These are phyloP conservation scores for Amblyopsis hoosieri DNA, from an alignment of 2,797 vertebrate genomes.

Conservation along the genomic window DNA sequence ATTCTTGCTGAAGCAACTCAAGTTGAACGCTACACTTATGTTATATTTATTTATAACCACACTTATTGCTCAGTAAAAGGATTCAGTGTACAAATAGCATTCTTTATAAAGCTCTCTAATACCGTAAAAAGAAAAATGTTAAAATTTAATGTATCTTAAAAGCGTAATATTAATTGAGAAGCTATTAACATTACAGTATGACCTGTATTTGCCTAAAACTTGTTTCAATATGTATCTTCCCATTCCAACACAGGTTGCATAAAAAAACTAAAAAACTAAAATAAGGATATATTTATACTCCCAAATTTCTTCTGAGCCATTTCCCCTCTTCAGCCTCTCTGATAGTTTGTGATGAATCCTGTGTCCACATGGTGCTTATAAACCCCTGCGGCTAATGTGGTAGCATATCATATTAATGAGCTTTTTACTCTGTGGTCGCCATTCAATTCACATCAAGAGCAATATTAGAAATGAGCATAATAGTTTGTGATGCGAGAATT, in stretches of 20 bases:
- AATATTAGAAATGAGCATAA: conserved; percentile 33
- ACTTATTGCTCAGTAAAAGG: too few species aligned
- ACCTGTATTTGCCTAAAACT: conserved; percentile 18
- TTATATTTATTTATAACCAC: too few species aligned
- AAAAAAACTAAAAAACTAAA: not conserved
- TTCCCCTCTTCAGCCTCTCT: not conserved
- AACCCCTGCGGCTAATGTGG: conserved; percentile 9
- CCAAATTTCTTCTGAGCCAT: conserved; percentile 16
- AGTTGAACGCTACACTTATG: too few species aligned
- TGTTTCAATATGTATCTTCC: not conserved
- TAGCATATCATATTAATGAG: conserved; percentile 44
- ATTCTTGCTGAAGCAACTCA: too few species aligned
- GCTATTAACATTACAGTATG: conserved; percentile 10
- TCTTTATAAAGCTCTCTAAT: too few species aligned
- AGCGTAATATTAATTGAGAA: conserved; percentile 1
- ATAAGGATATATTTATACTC: conserved; percentile 3
- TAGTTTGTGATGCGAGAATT: conserved; percentile 12
- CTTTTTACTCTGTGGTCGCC: conserved; percentile 16
- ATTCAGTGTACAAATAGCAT: too few species aligned
- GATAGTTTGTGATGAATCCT: conserved; percentile 8
- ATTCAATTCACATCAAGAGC: conserved; percentile 43
- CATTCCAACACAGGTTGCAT: conserved; percentile 1
- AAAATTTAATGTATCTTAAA: too few species aligned
- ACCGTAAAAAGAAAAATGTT: too few species aligned
- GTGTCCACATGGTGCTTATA: conserved; percentile 18